Evolutionary conservation across 2,888 invertebrate genomes (phyloP), one percentile per base, ranked within the genome.

Genomic region (Silvanus unidentatus): DNA sequence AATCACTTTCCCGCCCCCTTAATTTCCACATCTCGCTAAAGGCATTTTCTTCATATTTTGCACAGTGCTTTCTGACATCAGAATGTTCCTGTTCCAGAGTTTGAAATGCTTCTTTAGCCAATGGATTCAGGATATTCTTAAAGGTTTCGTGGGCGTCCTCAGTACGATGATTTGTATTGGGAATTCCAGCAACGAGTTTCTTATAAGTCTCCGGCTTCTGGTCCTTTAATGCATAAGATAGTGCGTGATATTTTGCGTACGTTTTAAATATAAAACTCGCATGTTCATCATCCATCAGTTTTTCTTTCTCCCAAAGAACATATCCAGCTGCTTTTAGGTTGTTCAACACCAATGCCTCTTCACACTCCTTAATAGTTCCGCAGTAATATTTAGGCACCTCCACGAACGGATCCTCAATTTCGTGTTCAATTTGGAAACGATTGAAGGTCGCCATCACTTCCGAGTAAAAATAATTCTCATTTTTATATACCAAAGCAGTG

Each of bases 401-500:
- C 4, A 11, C 12, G 10, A 32, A 32, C 32, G 11, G 32, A 12
- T 32, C 12, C n/a, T 32, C 32, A 5, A n/a, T n/a, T 32, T n/a
- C 4, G 3, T 22, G 3, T 12, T 32, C 32, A 5, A 11, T 5
- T 32, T 32, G 32, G 3, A 32, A 9, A 8, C n/a, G 11, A 32
- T n/a, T 12, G 3, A 32, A 32, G n/a, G 32, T 32, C n/a, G 32
- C 6, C 4, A 32, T 8, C 3, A 32, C 32, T 32, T 3, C n/a
- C 2, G 42, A 29, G 28, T 53, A 55, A 16, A 52, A 50, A 3
- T 42, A 22, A 8, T 35, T 42, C 45, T 55, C 55, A 27, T 55
- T 4, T 2, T n/a, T 28, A 6, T 39, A 30, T 9, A 55, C 48
- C 2, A 49, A 46, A 11, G 27, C 22, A 10, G 27, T 12, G 30